Percentiles rank a stretch among this genome's conserved stretches.
phyloP scores from a whole-genome alignment of 2,797 vertebrate genomes.

The Mustela erminea region DNA sequence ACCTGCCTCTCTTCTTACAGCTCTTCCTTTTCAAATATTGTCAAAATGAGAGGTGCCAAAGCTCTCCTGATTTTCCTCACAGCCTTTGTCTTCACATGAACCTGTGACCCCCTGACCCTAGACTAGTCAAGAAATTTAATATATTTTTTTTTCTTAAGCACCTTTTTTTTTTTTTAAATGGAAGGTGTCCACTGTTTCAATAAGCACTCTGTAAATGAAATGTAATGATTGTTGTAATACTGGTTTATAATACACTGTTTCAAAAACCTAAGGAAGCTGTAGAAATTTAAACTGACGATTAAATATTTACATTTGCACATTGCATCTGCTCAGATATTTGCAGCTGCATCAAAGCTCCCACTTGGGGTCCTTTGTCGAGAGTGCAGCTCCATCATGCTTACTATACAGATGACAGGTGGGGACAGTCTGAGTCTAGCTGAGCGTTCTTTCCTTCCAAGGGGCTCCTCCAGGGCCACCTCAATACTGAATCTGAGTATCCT shows the following conservation, averaged over 20 bases:
- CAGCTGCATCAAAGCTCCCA: not conserved
- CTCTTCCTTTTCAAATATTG: not conserved
- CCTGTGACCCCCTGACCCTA: not conserved
- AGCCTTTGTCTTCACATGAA: not conserved
- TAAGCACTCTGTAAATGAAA: not conserved
- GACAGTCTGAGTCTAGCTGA: no score
- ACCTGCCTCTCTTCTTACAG: not conserved
- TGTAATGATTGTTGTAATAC: not conserved
- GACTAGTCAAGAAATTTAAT: conserved; percentile 2
- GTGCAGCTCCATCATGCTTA: not conserved
- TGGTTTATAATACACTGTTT: not conserved
- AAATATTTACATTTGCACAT: not conserved
- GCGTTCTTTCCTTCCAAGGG: no score
- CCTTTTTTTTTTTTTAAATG: not conserved
- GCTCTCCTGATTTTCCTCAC: not conserved
- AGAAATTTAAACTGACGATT: not conserved
- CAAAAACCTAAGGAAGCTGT: not conserved
- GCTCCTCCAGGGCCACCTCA: not conserved
- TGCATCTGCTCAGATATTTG: not conserved
- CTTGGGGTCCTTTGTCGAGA: not conserved
- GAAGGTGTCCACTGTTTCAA: not conserved
- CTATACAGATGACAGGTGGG: not conserved
- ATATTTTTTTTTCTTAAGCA: not conserved
- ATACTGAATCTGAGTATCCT: not conserved
- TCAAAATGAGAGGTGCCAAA: not conserved